Evolutionary conservation across 1,140 invertebrate species (phyloP).

Genomic region (Paralvinella palmiformis): DNA sequence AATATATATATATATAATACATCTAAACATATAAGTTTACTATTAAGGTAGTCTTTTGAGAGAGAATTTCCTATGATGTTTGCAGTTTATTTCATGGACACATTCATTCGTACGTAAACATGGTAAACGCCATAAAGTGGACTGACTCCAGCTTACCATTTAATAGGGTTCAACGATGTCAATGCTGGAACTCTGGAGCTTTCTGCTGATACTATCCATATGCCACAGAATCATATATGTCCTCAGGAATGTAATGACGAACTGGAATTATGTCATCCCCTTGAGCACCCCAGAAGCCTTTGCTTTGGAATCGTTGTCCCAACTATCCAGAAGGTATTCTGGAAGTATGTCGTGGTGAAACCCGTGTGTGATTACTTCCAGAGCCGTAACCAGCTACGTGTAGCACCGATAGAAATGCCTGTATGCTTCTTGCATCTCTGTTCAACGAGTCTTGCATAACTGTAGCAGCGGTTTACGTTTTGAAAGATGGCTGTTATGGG

Average conservation of each 20-base stretch:
- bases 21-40: too few relatives aligned
- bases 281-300: neutral
- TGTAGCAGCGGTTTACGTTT: neutral
- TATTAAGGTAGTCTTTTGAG: neutral
- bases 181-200: neutral
- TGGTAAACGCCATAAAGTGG: neutral
- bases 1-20: too few relatives aligned
- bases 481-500: neutral
- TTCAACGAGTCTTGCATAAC: neutral
- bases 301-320: neutral
- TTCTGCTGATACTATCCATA: neutral
- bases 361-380: neutral
- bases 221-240: neutral
- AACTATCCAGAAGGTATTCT: neutral
- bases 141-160: neutral
- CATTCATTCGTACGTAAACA: neutral
- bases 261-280: neutral
- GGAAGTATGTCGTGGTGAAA: neutral
- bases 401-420: neutral
- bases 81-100: neutral
- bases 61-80: neutral
- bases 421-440: neutral
- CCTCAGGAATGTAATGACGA: neutral
- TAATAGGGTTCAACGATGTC: neutral
- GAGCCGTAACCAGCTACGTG: neutral